Evolutionary conservation across 2,797 vertebrate species (phyloP).

Genomic region (Philypnodon macrostomus): DNA sequence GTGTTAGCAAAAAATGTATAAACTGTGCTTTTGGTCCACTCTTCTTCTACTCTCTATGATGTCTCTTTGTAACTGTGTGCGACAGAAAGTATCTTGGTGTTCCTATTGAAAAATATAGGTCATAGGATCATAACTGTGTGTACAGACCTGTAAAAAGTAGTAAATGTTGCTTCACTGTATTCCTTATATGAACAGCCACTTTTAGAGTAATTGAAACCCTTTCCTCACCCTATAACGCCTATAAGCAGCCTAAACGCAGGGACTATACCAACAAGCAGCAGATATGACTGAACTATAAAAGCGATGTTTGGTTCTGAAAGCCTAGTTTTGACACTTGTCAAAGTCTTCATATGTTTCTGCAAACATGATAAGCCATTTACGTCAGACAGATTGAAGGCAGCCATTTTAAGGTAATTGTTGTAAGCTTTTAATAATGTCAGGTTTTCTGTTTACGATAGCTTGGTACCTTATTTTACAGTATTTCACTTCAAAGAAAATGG

Average conservation of each 20-base stretch:
- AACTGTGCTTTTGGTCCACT: not conserved
- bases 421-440: slow-evolving; percentile 53
- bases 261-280: slow-evolving; percentile 25
- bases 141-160: slow-evolving; percentile 64
- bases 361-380: slow-evolving; percentile 34
- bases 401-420: slow-evolving; percentile 46
- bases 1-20: not conserved
- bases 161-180: slow-evolving; percentile 49
- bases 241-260: slow-evolving; percentile 45
- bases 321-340: slow-evolving; percentile 31
- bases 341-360: slow-evolving; percentile 38
- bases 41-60: not conserved
- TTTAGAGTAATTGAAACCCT: slow-evolving; percentile 30
- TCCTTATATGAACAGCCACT: slow-evolving; percentile 42
- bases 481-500: slow-evolving; percentile 20
- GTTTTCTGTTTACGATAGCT: slow-evolving; percentile 62
- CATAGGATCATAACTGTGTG: slow-evolving; percentile 49
- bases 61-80: slow-evolving; percentile 25
- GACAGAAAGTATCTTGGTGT: slow-evolving; percentile 38
- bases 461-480: slow-evolving; percentile 47
- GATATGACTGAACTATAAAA: slow-evolving; percentile 30
- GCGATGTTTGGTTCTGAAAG: slow-evolving; percentile 25
- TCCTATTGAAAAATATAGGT: slow-evolving; percentile 35
- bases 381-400: slow-evolving; percentile 30
- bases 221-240: slow-evolving; percentile 16